Evolutionary conservation across 2,113 vertebrate genomes (phyloP).

Genomic region (Gnathonemus longibarbis): DNA sequence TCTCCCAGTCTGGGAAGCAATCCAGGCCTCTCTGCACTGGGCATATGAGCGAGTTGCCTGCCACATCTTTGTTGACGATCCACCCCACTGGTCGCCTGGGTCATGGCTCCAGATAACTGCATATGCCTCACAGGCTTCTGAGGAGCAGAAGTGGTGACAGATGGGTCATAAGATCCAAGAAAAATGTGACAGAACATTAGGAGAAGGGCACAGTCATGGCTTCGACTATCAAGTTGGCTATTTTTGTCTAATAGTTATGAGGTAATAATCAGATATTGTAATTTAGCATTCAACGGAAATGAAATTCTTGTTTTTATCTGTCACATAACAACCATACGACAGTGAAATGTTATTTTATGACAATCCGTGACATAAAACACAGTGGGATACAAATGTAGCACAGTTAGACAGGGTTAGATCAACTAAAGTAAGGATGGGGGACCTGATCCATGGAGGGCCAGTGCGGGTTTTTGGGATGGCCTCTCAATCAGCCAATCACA

Average conservation of each 20-base stretch:
- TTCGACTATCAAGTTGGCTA: background rate
- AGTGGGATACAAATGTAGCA: background rate
- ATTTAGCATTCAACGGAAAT: background rate
- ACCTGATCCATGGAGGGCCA: too few relatives aligned
- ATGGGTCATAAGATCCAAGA: background rate
- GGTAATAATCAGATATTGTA: background rate
- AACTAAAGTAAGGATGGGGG: background rate
- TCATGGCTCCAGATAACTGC: background rate
- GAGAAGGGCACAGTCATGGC: background rate
- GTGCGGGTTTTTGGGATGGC: too few relatives aligned
- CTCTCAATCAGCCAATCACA: too few relatives aligned
- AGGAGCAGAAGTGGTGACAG: background rate
- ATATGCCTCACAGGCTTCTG: background rate
- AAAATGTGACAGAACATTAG: background rate
- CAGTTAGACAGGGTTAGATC: background rate
- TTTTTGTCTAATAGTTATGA: background rate
- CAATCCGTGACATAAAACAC: background rate
- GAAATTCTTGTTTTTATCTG: background rate
- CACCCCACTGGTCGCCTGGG: background rate
- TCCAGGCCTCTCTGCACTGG: background rate
- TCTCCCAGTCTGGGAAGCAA: background rate
- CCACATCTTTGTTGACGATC: background rate
- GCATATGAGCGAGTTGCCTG: background rate
- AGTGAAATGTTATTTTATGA: background rate
- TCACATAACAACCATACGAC: background rate